Base-by-base conservation (phyloP, 1,140 invertebrate species). In the Brachionus koreanus region DNA sequence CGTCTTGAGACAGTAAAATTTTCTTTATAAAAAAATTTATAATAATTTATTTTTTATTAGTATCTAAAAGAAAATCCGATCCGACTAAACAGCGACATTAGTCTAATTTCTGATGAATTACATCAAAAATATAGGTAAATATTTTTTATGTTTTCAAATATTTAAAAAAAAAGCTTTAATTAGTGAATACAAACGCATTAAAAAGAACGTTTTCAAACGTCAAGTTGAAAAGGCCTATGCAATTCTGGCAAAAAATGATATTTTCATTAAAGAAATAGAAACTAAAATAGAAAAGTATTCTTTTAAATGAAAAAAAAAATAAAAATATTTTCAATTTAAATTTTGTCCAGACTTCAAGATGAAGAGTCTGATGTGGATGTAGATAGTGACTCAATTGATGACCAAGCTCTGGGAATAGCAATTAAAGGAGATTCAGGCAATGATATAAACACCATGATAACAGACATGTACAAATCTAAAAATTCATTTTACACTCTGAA, bases 161-260 rank as follows among this genome's bases (percentile, higher is more conserved):
- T 75, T 57, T 77, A 42, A 5, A 39, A 49, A 61, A 57, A 79
- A 29, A 29, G 29, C 3, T 3, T 29, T 2, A 29, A 29, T 29
- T 29, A 29, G 76, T 57, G 76, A 79, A 35, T 79, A 79, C 16
- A 79, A 79, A 43, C 49, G 76, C 16, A 79, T 79, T 33, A 79
- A 79, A 79, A 79, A 79, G 49, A 65, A 39, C 35, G 61, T 61
- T 19, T 79, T 79, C 12, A 79, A 79, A n/a, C 49, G 76, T 57
- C 76, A 79, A 65, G 76, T 79, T 13, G 61, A 79, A 43, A 79
- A 79, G n/a, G 76, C 76, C n/a, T 79, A 61, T 33, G 9, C n/a
- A 25, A 57, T 79, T 16, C 43, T 79, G 33, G 33, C 76, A 19
- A 39, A 61, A 12, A 79, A 79, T 37, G 46, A 57, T 12, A 65